Percentiles rank a stretch among this genome's conserved stretches.
Conservation (phyloP, 2,113 vertebrate genomes). For the Megaceryle maxima region DNA sequence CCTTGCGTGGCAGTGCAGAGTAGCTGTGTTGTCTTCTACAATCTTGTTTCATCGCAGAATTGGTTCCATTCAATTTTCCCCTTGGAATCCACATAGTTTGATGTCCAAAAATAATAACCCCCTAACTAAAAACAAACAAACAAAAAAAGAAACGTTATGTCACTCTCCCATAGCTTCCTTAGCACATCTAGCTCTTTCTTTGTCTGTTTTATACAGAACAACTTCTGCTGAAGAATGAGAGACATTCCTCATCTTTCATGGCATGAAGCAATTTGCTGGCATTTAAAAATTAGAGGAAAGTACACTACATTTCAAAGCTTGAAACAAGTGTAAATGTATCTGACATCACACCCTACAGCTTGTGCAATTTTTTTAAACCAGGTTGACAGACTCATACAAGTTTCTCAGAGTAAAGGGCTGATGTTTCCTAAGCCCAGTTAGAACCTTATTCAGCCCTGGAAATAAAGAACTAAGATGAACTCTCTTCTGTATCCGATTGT, state of each 20-base stretch:
- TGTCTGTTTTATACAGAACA: neutral
- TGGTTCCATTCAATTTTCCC: neutral
- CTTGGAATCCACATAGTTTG: neutral
- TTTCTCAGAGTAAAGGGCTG: neutral
- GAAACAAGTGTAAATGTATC: neutral
- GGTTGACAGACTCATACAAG: neutral
- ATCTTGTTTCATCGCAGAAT: neutral
- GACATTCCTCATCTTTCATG: neutral
- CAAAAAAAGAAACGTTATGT: neutral
- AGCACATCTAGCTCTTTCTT: neutral
- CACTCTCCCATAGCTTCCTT: neutral
- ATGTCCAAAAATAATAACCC: neutral
- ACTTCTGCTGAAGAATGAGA: neutral
- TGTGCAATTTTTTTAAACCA: neutral
- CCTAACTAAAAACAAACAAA: neutral
- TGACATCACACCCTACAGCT: neutral
- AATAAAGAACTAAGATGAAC: conserved; percentile 15
- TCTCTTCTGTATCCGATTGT: neutral
- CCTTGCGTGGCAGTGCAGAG: neutral
- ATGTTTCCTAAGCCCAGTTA: neutral
- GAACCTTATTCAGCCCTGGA: neutral
- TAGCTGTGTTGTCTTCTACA: neutral
- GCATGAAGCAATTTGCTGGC: neutral
- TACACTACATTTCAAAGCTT: neutral
- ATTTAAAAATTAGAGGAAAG: neutral